Evolutionary conservation across 2,113 vertebrate species (phyloP).

Genomic region (Enhydra lutris): DNA sequence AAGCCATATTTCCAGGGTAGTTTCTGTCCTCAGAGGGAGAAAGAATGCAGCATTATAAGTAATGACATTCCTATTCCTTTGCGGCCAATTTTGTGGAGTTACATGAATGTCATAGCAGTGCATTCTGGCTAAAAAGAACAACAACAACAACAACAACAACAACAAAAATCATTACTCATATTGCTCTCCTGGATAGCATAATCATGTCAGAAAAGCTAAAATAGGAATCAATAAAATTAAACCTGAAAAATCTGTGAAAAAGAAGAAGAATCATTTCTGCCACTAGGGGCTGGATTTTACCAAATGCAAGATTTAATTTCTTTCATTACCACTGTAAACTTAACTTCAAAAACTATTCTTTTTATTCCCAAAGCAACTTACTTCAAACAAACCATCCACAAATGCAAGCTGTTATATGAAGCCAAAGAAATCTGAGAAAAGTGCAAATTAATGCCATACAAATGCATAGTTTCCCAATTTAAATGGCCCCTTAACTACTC

Average conservation of each 20-base stretch:
- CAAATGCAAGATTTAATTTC: not conserved
- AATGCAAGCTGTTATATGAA: not conserved
- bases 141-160: not conserved
- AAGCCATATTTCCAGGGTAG: not conserved
- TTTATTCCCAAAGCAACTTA: not conserved
- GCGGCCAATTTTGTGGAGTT: not conserved
- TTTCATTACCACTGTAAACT: not conserved
- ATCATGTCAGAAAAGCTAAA: constrained; percentile 8
- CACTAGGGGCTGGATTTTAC: not conserved
- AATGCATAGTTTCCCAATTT: not conserved
- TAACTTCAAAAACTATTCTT: not conserved
- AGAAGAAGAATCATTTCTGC: not conserved
- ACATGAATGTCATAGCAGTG: not conserved
- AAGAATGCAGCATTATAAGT: not conserved
- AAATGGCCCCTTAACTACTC: not conserved
- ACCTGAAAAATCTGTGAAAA: not conserved
- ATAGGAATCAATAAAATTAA: not conserved
- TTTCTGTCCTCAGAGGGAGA: not conserved
- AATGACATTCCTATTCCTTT: not conserved
- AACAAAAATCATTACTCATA: not conserved
- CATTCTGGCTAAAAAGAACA: not conserved
- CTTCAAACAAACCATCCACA: not conserved
- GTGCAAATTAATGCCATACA: not conserved
- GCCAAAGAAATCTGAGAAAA: not conserved
- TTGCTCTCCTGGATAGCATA: not conserved